A percentile compares a stretch with the other conserved stretches of the same genome.
These are phyloP conservation scores for Pempheris klunzingeri DNA, from an alignment of 2,797 vertebrate genomes.

Conservation along the genomic window DNA sequence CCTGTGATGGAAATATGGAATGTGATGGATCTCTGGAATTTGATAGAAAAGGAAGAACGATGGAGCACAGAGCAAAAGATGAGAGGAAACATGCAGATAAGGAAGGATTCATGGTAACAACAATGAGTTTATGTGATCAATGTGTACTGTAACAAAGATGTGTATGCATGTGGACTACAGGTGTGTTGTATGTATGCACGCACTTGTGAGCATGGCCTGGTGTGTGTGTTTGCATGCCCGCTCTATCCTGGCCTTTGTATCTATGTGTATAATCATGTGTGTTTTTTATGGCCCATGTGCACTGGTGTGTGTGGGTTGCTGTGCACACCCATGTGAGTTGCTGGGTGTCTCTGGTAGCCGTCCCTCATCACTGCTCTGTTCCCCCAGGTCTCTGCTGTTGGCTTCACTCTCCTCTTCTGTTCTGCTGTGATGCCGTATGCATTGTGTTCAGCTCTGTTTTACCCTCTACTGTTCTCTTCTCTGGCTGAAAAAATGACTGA, in stretches of 20 bases:
- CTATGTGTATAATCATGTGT: constrained; percentile 46
- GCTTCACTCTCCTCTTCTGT: constrained; percentile 52
- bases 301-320: constrained; percentile 54
- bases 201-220: constrained; percentile 24
- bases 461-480: neutral
- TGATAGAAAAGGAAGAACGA: constrained; percentile 59
- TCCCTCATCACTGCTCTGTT: constrained; percentile 77
- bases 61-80: constrained; percentile 40
- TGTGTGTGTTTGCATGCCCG: constrained; percentile 1
- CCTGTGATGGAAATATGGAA: constrained; percentile 77
- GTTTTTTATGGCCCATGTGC: constrained; percentile 47
- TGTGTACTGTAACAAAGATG: constrained; percentile 34
- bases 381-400: constrained; percentile 67
- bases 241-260: constrained; percentile 34
- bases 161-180: constrained; percentile 34
- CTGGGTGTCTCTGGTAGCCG: constrained; percentile 78
- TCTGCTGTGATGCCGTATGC: constrained; percentile 33
- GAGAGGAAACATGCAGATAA: constrained; percentile 56
- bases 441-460: constrained; percentile 33
- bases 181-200: constrained; percentile 41
- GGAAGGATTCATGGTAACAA: constrained; percentile 67
- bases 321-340: constrained; percentile 64
- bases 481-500: constrained; percentile 2
- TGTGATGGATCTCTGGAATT: constrained; percentile 75
- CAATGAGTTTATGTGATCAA: constrained; percentile 39